Evolutionary conservation across 2,797 vertebrate species (phyloP).

Genomic region (Triplophysa bombifrons): DNA sequence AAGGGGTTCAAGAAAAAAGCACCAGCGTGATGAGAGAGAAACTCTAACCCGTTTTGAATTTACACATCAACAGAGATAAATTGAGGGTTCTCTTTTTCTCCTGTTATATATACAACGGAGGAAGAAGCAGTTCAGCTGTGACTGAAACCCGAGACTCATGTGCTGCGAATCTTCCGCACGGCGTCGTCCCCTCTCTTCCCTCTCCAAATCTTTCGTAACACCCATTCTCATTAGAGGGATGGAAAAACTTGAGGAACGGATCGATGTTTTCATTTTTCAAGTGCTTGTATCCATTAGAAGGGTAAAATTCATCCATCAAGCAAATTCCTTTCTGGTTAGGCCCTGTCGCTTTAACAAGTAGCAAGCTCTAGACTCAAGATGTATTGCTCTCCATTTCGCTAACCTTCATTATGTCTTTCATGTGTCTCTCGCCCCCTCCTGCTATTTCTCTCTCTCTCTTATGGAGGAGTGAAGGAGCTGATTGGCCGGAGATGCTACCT

Average conservation of each 20-base stretch:
- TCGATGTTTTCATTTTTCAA: slow-evolving; percentile 66
- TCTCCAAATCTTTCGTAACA: slow-evolving; percentile 51
- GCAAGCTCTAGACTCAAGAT: slow-evolving; percentile 58
- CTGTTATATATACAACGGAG: slow-evolving; percentile 50
- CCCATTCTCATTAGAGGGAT: slow-evolving; percentile 60
- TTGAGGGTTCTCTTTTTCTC: slow-evolving; percentile 32
- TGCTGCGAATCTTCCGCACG: slow-evolving; percentile 38
- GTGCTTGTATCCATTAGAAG: slow-evolving; percentile 64
- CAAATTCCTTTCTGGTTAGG: slow-evolving; percentile 61
- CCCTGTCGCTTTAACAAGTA: slow-evolving; percentile 62
- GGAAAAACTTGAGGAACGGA: slow-evolving; percentile 59
- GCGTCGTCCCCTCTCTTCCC: slow-evolving; percentile 30
- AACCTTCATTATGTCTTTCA: slow-evolving; percentile 60
- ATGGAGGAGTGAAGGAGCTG: slow-evolving; percentile 11
- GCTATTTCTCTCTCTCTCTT: slow-evolving; percentile 27
- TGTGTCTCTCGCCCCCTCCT: slow-evolving; percentile 44
- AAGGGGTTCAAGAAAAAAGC: slow-evolving; percentile 35
- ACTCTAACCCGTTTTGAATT: slow-evolving; percentile 44
- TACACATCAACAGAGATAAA: slow-evolving; percentile 54
- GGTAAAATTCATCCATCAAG: slow-evolving; percentile 63
- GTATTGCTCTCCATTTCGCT: slow-evolving; percentile 60
- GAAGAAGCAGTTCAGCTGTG: slow-evolving; percentile 48
- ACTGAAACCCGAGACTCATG: slow-evolving; percentile 45
- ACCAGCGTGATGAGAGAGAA: slow-evolving; percentile 40
- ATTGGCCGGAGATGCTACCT: slow-evolving; percentile 39